A percentile compares a stretch with the other conserved stretches of the same genome.
Conservation (phyloP, 2,888 invertebrate genomes). For the Spisula subtruncata region DNA sequence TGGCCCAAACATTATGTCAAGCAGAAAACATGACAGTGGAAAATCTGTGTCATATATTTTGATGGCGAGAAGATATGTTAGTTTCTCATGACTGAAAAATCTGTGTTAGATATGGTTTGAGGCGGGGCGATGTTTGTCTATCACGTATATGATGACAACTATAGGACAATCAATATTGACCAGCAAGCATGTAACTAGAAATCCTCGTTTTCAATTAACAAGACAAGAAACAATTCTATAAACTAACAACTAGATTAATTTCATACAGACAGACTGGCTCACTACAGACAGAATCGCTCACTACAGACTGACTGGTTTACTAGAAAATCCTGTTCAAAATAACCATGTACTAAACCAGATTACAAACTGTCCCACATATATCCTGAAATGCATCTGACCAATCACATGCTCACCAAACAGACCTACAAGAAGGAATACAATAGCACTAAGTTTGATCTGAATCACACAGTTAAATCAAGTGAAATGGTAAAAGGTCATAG, state of each 20-base stretch:
- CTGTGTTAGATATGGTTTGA: too few relatives aligned
- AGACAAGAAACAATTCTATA: not conserved
- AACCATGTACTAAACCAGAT: not conserved
- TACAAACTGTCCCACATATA: not conserved
- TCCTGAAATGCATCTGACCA: not conserved
- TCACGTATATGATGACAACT: not conserved
- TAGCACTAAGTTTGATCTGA: not conserved
- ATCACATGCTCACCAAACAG: not conserved
- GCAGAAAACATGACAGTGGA: too few relatives aligned
- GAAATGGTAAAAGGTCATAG: too few relatives aligned
- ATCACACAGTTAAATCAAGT: too few relatives aligned
- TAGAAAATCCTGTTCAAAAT: not conserved
- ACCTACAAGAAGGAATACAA: not conserved
- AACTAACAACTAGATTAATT: constrained; percentile 12
- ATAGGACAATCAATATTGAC: not conserved
- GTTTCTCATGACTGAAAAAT: too few relatives aligned
- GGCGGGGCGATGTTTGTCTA: too few relatives aligned
- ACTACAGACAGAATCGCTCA: too few relatives aligned
- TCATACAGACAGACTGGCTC: constrained; percentile 1
- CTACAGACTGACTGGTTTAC: not conserved
- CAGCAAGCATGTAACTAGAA: constrained; percentile 14
- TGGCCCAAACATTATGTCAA: too few relatives aligned
- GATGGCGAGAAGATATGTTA: too few relatives aligned
- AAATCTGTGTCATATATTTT: too few relatives aligned
- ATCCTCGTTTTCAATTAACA: constrained; percentile 22